phyloP scores from a whole-genome alignment of 2,797 vertebrate genomes.

The Argyrosomus regius region DNA sequence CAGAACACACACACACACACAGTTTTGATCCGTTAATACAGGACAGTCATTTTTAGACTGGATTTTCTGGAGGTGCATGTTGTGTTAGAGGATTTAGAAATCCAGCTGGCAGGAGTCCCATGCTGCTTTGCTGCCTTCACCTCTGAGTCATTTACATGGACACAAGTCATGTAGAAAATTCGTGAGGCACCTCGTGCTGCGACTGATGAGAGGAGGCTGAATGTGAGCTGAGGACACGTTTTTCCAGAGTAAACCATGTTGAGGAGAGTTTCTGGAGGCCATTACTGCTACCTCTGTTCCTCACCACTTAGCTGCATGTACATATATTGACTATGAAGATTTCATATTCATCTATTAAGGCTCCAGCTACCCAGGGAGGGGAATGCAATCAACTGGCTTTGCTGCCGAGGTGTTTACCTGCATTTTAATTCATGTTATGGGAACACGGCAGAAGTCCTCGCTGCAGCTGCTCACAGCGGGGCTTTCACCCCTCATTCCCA shows the following conservation, averaged over 20 bases:
- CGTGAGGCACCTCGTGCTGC: background rate
- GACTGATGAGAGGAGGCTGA: constrained; percentile 17
- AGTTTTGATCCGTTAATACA: constrained; percentile 18
- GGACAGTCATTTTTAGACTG: constrained; percentile 5
- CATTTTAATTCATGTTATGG: constrained; percentile 79
- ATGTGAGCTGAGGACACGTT: constrained; percentile 31
- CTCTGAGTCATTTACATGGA: constrained; percentile 43
- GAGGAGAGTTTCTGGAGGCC: constrained; percentile 61
- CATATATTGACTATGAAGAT: constrained; percentile 81
- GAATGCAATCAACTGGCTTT: constrained; percentile 78
- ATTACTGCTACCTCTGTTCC: constrained; percentile 63
- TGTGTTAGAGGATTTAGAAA: constrained; percentile 6
- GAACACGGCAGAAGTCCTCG: constrained; percentile 2
- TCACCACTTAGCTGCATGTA: constrained; percentile 78
- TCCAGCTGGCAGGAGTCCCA: constrained; percentile 12
- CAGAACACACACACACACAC: background rate
- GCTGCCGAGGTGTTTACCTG: constrained; percentile 78
- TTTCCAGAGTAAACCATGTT: constrained; percentile 33
- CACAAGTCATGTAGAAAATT: constrained; percentile 33
- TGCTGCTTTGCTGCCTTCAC: constrained; percentile 36
- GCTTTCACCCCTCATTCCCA: background rate
- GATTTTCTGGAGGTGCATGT: background rate
- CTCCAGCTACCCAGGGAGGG: constrained; percentile 67
- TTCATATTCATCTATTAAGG: constrained; percentile 82
- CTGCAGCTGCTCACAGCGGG: constrained; percentile 23